A percentile compares a stretch with the other conserved stretches of the same genome.
phyloP scores from a whole-genome alignment of 2,113 vertebrate species.

The Dunckerocampus dactyliophorus region DNA sequence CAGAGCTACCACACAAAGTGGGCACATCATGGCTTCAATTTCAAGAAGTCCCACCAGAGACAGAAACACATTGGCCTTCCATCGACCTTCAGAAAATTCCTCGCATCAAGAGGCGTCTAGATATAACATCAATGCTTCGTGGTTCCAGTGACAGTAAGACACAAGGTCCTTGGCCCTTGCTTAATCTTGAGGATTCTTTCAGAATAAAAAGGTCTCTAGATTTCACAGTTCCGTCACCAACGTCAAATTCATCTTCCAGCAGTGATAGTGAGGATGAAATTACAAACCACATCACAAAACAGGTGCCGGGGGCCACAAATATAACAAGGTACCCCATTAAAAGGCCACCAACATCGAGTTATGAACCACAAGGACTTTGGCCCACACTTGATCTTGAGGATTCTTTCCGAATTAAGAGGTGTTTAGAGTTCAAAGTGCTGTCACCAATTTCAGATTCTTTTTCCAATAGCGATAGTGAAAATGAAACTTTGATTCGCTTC shows the following conservation, averaged over 20 bases:
- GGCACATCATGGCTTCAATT: not conserved
- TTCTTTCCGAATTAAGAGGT: conserved; percentile 2
- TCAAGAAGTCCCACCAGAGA: not conserved
- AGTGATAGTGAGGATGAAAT: conserved; percentile 25
- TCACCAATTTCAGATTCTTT: conserved; percentile 11
- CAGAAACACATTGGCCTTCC: not conserved
- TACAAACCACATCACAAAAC: not conserved
- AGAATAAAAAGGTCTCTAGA: conserved; percentile 1
- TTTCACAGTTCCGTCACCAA: conserved; percentile 4
- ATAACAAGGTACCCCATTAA: not conserved
- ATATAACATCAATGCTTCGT: conserved; percentile 4
- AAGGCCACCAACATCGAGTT: not conserved
- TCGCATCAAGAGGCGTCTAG: conserved; percentile 18
- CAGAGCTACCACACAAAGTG: not conserved
- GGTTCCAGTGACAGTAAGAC: conserved; percentile 16
- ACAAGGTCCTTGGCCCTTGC: not conserved
- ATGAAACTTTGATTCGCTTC: not conserved
- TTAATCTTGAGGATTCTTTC: not conserved
- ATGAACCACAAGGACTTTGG: not conserved
- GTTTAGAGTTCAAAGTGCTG: conserved; percentile 6
- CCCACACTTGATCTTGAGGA: not conserved
- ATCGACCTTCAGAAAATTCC: conserved; percentile 2
- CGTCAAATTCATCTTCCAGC: conserved; percentile 9
- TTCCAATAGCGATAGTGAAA: conserved; percentile 23
- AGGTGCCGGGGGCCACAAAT: not conserved